Evolutionary conservation across 2,888 invertebrate genomes (phyloP).

Genomic region (Orthosia gothica): DNA sequence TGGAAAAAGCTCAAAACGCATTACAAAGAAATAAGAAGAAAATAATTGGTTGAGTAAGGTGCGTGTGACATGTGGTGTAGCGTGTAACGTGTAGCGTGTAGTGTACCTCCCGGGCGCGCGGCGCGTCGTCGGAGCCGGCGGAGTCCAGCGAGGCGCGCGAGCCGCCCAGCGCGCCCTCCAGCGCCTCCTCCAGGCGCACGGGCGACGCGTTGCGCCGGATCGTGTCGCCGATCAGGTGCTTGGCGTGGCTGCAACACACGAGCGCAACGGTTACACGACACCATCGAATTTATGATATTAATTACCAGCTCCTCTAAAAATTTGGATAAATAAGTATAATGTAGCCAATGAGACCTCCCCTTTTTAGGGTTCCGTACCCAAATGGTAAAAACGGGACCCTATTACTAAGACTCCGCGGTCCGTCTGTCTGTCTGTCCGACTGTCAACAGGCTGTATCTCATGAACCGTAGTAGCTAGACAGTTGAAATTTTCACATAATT

Average conservation of each 20-base stretch:
- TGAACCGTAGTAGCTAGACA: too few species aligned
- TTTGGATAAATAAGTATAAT: too few species aligned
- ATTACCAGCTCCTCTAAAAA: neutral
- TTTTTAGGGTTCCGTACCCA: too few species aligned
- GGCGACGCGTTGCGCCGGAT: constrained; percentile 98
- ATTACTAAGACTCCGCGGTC: too few species aligned
- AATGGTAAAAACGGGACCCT: too few species aligned
- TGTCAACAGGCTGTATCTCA: too few species aligned
- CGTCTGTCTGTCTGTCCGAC: too few species aligned
- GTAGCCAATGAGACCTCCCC: too few species aligned
- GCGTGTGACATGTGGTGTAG: neutral
- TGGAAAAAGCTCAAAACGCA: neutral
- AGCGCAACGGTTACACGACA: neutral
- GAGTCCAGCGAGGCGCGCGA: constrained; percentile 96
- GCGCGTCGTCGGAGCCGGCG: constrained; percentile 90
- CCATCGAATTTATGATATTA: neutral
- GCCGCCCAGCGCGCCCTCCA: constrained; percentile 91
- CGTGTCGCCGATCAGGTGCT: constrained; percentile 98
- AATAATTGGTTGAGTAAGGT: too few species aligned
- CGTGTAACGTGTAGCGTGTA: too few species aligned
- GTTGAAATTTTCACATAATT: too few species aligned
- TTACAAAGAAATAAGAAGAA: neutral
- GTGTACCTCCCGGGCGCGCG: constrained; percentile 74
- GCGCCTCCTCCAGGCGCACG: constrained; percentile 93
- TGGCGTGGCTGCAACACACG: constrained; percentile 94